These are phyloP conservation scores for Cheirogaleus medius DNA, from an alignment of 2,113 vertebrate species.

Conservation along the genomic window DNA sequence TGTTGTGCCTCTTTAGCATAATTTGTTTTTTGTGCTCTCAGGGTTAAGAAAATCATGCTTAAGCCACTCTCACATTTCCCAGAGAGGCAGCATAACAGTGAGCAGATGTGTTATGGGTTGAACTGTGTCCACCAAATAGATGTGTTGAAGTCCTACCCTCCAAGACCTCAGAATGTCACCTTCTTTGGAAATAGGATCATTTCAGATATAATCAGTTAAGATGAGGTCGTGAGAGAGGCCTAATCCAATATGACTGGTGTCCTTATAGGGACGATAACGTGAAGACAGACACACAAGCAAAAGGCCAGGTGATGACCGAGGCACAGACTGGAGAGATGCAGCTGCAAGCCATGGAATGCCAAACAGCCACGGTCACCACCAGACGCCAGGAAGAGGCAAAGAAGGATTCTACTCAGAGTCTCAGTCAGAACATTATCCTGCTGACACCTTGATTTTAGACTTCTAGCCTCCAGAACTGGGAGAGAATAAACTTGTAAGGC, in stretches of 20 bases:
- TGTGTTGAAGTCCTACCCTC: not conserved
- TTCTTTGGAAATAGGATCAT: not conserved
- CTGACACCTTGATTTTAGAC: not conserved
- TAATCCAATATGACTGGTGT: not conserved
- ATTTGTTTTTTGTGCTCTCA: slow-evolving; percentile 27
- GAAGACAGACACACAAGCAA: not conserved
- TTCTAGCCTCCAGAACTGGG: not conserved
- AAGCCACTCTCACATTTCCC: not conserved
- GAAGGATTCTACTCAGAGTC: not conserved
- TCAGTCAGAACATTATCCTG: not conserved
- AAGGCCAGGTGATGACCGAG: not conserved
- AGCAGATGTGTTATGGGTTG: not conserved
- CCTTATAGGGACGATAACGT: not conserved
- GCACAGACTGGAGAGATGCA: not conserved
- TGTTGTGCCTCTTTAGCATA: not conserved
- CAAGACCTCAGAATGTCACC: not conserved
- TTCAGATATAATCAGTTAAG: not conserved
- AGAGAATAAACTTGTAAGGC: not conserved
- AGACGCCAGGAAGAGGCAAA: not conserved
- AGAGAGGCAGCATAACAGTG: not conserved
- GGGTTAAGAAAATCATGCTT: not conserved
- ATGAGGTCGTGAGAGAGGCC: not conserved
- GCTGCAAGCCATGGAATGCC: fast-evolving
- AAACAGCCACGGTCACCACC: not conserved
- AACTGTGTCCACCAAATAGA: not conserved